Evolutionary conservation across 1,140 invertebrate species (phyloP), one percentile per base, ranked within the genome.

Genomic region (Aphidius gifuensis): DNA sequence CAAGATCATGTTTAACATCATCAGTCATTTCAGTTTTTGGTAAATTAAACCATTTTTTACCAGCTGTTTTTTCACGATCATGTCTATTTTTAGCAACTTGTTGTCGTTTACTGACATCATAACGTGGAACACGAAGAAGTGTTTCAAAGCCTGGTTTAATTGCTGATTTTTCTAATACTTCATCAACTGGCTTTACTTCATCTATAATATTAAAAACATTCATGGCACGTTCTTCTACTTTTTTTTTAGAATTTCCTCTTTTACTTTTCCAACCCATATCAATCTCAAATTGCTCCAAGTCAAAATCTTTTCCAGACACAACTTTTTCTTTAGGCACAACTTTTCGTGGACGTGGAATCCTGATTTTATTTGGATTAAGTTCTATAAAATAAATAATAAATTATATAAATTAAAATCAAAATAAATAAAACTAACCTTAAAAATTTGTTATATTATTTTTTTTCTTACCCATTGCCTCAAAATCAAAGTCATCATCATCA

Each of bases 31-130:
- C 93, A 53, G 93, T 88, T 2, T 91, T 91, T 47, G 88, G 86
- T 79, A 98, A 83, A 72, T 93, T 85, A 76, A 88, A 97, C 96
- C 96, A 98, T 58, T 86, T 83, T 2, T 85, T 83, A 4, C 94
- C 94, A 74, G 91, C 94, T 0, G 91, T 94, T 74, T 89, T 91
- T 9, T 86, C 85, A 67, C 86, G 73, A 72, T 88, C 83, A 68
- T 79, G 78, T 82, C 87, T 75, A 72, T 86, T 85, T 62, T 86
- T 67, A 48, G 81, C 74, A 66, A 83, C 84, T 53, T 88, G 74
- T 73, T 79, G 84, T 65, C 80, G 86, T 42, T 86, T 82, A 66
- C 83, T 86, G 4, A 86, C 70, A 66, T 85, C 74, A 69, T 87
- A 88, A 21, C 81, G 80, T 7, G 88, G 86, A 8, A 92, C 73